Percentiles rank a stretch among this genome's conserved stretches.
Conservation (phyloP, 2,888 invertebrate genomes). For the Hirtodrosophila confusa region DNA sequence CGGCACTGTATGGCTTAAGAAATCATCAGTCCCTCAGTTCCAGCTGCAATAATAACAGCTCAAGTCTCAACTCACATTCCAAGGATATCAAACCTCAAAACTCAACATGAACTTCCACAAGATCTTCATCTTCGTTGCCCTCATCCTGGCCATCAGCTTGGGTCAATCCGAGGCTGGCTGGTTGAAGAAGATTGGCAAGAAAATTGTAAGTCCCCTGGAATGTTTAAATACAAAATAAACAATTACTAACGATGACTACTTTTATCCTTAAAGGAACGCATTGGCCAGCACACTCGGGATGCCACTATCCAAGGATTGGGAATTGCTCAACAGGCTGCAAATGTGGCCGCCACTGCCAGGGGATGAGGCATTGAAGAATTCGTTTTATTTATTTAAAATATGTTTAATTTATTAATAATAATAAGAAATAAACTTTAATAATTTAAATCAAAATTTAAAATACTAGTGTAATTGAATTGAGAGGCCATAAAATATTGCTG, state of each 20-base stretch:
- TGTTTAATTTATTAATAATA: slow-evolving; percentile 19
- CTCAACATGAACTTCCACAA: slow-evolving; percentile 68
- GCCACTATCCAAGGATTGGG: slow-evolving; percentile 72
- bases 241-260: not conserved
- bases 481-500: too few relatives aligned
- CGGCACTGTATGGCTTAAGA: too few relatives aligned
- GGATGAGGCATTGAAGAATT: slow-evolving; percentile 37
- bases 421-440: slow-evolving; percentile 17
- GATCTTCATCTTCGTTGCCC: slow-evolving; percentile 65
- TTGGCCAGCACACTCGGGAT: slow-evolving; percentile 78
- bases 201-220: slow-evolving; percentile 63
- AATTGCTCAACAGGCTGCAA: slow-evolving; percentile 76
- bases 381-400: not conserved
- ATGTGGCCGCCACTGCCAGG: slow-evolving; percentile 73
- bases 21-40: slow-evolving; percentile 35
- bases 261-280: slow-evolving; percentile 61
- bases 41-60: slow-evolving; percentile 9
- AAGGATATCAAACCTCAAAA: not conserved
- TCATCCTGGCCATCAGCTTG: slow-evolving; percentile 68
- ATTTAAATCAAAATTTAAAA: not conserved
- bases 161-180: slow-evolving; percentile 76
- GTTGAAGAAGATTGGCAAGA: slow-evolving; percentile 75
- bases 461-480: not conserved
- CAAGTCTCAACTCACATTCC: not conserved
- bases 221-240: rapidly evolving